These are phyloP conservation scores for Corvus cornix DNA, from an alignment of 2,113 vertebrate species.

Conservation along the genomic window DNA sequence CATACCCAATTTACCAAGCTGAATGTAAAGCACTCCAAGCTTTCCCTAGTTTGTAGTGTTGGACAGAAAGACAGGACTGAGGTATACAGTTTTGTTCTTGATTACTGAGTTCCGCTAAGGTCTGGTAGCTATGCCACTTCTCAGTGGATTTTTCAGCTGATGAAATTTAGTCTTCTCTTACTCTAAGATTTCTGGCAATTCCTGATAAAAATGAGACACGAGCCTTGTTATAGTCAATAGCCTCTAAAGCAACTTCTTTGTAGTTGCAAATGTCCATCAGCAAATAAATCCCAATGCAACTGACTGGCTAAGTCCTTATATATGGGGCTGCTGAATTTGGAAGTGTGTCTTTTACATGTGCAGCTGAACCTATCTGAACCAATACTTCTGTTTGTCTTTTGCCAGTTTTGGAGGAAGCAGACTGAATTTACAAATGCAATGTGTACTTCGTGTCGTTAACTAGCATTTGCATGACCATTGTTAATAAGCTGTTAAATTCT, in stretches of 20 bases:
- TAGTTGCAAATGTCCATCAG: not conserved
- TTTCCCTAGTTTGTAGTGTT: not conserved
- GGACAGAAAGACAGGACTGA: not conserved
- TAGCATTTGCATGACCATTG: not conserved
- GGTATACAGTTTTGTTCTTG: not conserved
- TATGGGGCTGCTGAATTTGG: not conserved
- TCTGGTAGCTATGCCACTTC: not conserved
- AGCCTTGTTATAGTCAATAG: not conserved
- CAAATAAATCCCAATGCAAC: not conserved
- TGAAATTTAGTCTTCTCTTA: not conserved
- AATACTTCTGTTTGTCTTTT: not conserved
- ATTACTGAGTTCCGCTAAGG: not conserved
- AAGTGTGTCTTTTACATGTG: not conserved
- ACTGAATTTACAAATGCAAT: not conserved
- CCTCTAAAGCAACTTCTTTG: not conserved
- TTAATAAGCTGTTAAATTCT: not conserved
- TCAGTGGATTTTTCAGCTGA: not conserved
- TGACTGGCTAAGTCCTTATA: not conserved
- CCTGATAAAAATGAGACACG: not conserved
- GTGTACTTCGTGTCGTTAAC: not conserved
- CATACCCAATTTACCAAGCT: not conserved
- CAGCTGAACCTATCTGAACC: not conserved
- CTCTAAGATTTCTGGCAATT: not conserved
- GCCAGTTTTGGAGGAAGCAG: not conserved
- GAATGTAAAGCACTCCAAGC: not conserved